These are phyloP conservation scores for Simalia tracyae DNA, from an alignment of 2,797 vertebrate species.

Conservation along the genomic window DNA sequence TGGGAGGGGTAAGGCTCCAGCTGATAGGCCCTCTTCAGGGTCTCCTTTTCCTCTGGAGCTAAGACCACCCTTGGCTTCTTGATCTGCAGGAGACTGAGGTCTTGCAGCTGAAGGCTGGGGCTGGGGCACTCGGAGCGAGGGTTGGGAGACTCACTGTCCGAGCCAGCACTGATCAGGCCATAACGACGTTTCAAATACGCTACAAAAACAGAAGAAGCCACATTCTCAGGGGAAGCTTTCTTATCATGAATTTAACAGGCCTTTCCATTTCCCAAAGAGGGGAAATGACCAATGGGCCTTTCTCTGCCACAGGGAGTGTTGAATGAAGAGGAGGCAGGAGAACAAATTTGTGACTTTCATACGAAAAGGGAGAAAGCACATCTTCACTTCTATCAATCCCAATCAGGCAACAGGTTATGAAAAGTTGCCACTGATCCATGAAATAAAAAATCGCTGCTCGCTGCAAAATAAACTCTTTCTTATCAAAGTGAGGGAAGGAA, in stretches of 20 bases:
- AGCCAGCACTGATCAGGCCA: constrained; percentile 88
- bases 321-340: not conserved
- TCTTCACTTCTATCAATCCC: not conserved
- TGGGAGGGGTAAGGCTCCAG: constrained; percentile 97
- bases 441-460: not conserved
- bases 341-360: not conserved
- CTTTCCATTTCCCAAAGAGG: not conserved
- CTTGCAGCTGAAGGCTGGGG: constrained; percentile 82
- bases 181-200: constrained; percentile 96
- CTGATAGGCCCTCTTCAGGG: constrained; percentile 91
- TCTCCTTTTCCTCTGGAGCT: constrained; percentile 93
- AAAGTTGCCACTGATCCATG: not conserved
- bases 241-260: not conserved
- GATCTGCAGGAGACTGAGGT: constrained; percentile 88
- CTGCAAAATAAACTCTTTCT: not conserved
- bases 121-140: constrained; percentile 89
- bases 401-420: not conserved
- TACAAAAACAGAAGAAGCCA: constrained; percentile 62
- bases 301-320: too few relatives aligned
- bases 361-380: not conserved
- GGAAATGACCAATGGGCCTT: not conserved
- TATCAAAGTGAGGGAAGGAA: not conserved
- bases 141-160: constrained; percentile 91
- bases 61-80: constrained; percentile 96
- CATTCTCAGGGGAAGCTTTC: not conserved